These are phyloP conservation scores for Steinernema scapterisci DNA, from an alignment of 2,888 invertebrate genomes.

Conservation along the genomic window DNA sequence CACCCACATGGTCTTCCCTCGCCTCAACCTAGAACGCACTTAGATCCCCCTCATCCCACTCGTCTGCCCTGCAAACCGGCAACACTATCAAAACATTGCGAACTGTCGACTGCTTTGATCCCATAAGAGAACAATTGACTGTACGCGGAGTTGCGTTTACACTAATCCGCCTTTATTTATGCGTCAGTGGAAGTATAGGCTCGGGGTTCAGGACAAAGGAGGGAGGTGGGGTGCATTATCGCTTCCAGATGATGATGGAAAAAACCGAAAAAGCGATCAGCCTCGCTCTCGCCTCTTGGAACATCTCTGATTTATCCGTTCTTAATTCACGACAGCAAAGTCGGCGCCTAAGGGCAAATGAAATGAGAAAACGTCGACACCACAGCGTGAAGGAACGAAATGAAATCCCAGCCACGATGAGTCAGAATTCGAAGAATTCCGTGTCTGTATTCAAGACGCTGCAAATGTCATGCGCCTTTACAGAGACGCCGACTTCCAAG, in stretches of 20 bases:
- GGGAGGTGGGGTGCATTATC: no score
- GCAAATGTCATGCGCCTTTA: not conserved
- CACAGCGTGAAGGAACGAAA: not conserved
- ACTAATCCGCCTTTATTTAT: no score
- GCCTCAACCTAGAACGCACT: no score
- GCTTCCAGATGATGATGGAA: no score
- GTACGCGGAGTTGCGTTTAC: no score
- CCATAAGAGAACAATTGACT: not conserved
- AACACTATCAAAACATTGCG: slow-evolving; percentile 22
- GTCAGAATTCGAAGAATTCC: slow-evolving; percentile 24
- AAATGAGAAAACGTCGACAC: slow-evolving; percentile 3
- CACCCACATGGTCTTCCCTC: not conserved
- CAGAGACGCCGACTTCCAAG: not conserved
- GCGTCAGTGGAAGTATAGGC: no score
- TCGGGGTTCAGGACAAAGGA: no score
- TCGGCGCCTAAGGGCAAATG: slow-evolving; percentile 22
- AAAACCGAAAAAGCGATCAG: no score
- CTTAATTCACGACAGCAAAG: not conserved
- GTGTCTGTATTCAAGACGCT: not conserved
- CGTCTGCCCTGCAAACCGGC: no score
- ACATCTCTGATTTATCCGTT: slow-evolving; percentile 7
- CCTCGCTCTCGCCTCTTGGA: not conserved
- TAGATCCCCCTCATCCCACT: no score
- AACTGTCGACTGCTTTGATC: not conserved
- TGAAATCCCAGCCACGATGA: slow-evolving; percentile 4